These are phyloP conservation scores for Ploceus nigricollis DNA, from an alignment of 2,113 vertebrate species.

Conservation along the genomic window DNA sequence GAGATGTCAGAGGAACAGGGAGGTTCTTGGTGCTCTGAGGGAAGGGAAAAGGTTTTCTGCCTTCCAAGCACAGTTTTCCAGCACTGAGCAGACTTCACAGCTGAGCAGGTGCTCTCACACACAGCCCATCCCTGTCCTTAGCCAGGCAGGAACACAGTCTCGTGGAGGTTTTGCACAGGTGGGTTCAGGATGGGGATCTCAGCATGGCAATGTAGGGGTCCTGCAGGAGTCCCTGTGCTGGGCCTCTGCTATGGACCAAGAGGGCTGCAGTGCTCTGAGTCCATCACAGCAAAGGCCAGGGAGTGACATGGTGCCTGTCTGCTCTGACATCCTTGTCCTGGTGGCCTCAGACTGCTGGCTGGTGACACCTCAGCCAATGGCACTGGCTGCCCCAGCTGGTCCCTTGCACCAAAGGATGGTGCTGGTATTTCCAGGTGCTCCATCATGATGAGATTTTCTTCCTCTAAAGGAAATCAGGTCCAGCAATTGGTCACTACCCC, in stretches of 20 bases:
- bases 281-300: background rate
- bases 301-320: background rate
- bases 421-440: background rate
- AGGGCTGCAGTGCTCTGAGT: accelerated
- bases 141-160: background rate
- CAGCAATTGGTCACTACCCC: background rate
- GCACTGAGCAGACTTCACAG: background rate
- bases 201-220: background rate
- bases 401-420: background rate
- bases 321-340: background rate
- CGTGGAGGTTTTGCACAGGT: background rate
- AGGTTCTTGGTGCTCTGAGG: background rate
- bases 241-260: background rate
- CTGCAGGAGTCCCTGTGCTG: background rate
- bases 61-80: background rate
- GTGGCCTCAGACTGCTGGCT: background rate
- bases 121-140: background rate
- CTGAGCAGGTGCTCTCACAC: background rate
- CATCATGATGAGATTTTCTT: background rate
- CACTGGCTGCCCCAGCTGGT: background rate
- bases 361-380: background rate
- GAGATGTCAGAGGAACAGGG: background rate
- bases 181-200: background rate
- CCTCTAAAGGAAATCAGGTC: background rate
- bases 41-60: background rate